Percentiles rank a stretch among this genome's conserved stretches.
phyloP scores from a whole-genome alignment of 2,888 invertebrate genomes.

The Chorisops tibialis region DNA sequence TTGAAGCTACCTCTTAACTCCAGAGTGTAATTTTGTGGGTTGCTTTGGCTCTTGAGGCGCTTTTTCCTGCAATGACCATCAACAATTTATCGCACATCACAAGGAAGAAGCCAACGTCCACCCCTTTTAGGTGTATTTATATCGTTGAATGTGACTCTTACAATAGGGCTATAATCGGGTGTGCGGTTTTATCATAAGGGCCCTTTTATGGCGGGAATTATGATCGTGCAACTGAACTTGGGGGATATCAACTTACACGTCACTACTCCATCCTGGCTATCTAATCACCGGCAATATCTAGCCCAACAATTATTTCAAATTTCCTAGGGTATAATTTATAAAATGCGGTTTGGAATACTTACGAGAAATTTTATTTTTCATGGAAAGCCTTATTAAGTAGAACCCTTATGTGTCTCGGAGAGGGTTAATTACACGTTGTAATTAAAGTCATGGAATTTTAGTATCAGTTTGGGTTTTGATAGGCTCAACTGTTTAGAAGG shows the following conservation, averaged over 20 bases:
- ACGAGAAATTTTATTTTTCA: conserved; percentile 11
- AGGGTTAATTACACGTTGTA: conserved; percentile 22
- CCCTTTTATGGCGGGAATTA: conserved; percentile 4
- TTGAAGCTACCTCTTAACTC: conserved; percentile 6
- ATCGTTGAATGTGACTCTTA: neutral
- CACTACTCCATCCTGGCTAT: neutral
- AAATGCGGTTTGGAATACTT: conserved; percentile 5
- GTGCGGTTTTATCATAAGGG: neutral
- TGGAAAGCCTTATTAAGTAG: neutral
- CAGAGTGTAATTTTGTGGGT: neutral
- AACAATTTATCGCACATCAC: conserved; percentile 19
- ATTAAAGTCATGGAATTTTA: conserved; percentile 26
- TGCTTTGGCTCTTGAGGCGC: neutral
- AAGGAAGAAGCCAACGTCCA: too few species aligned
- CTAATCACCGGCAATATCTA: neutral
- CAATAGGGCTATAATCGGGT: conserved; percentile 13
- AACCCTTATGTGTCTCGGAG: conserved; percentile 9
- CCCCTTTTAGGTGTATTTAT: conserved; percentile 17
- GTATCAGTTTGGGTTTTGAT: conserved; percentile 13
- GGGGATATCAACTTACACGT: neutral
- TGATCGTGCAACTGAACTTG: conserved; percentile 6
- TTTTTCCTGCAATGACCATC: conserved; percentile 3
- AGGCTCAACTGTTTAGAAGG: too few species aligned
- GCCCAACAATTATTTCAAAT: conserved; percentile 8
- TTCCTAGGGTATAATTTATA: conserved; percentile 5